Evolutionary conservation across 2,888 invertebrate species (phyloP), one percentile per base, ranked within the genome.

Genomic region (Geophilus truncorum): DNA sequence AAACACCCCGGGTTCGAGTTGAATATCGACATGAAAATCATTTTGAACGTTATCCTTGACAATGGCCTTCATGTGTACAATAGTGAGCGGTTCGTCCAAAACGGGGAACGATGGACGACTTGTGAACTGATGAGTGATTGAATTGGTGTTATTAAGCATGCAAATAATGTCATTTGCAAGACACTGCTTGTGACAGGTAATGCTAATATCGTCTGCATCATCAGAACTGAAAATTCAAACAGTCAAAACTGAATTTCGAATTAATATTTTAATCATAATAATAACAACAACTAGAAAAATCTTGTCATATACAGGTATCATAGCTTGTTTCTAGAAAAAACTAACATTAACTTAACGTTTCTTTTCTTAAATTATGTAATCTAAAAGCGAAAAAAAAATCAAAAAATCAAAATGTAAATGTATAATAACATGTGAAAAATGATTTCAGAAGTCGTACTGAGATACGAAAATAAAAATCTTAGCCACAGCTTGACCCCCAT

Each of bases 391-490:
- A 70, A 70, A 70, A 12, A 18, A 70, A 70, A 10, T n/a, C n/a
- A n/a, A n/a, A n/a, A n/a, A n/a, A n/a, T n/a, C n/a, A n/a, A n/a
- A n/a, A n/a, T n/a, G n/a, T n/a, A n/a, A 70, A 28, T 70, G 28
- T 28, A 4, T 30, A 76, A 7, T 18, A 32, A 76, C 28, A 25
- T 34, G 7, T n/a, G 18, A 76, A 23, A 76, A 76, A 34, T 76
- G 76, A 28, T 76, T 89, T 89, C n/a, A 93, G 89, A 91, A 95
- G 84, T 92, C 91, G 85, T 93, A 93, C 86, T 94, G 92, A 0
- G 96, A 94, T 4, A 97, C 95, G 85, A 92, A 92, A 79, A 97
- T 92, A 84, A 92, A 92, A 78, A 97, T 90, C 86, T 93, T 94
- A 0, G 96, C 95, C 0, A 96, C 90, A 12, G 94, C 95, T 70